Evolutionary conservation across 2,113 vertebrate species (phyloP), one percentile per base, ranked within the genome.

Genomic region (Riparia riparia): DNA sequence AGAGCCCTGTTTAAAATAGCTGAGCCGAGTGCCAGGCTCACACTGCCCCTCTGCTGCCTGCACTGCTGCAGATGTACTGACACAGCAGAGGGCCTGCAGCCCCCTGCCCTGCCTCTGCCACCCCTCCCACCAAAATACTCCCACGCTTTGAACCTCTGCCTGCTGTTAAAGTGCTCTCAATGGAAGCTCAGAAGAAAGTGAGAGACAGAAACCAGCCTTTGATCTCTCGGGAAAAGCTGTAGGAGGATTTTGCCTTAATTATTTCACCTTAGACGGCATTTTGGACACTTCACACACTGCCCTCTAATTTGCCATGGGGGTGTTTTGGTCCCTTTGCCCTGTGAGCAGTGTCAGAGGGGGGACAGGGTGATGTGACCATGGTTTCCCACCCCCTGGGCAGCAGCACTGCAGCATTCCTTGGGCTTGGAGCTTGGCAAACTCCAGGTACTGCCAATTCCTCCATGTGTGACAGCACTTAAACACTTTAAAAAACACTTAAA

Each of bases 1-100:
- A 87, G 90, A 73, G 81, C 79, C 70, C 70, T 74, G 69, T 82
- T 89, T 58, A 32, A 84, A 91, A 86, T 5, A 65, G 87, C 49
- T 66, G 83, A 84, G 56, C 56, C 26, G 42, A 14, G 18, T 68
- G 26, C 17, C 68, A 37, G 51, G 31, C 79, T 51, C 31, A 19
- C 47, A 0, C 31, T 77, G 80, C 61, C 82, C 3, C 1, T 87
- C 25, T 17, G 2, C 25, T 54, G 66, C 54, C 51, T 50, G 54
- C 58, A 51, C 6, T 31, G 65, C 2, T 7, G 26, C 78, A 24
- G 73, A 2, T 7, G 37, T 61, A 74, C 2, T 8, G 1, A 28
- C 5, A 28, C 1, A 60, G 15, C 58, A 19, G 5, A 28, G 65
- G 56, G 7, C 5, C 80, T 92, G 78, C 50, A 42, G 19, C 1